phyloP scores from a whole-genome alignment of 2,113 vertebrate species.

The Ellobius talpinus region DNA sequence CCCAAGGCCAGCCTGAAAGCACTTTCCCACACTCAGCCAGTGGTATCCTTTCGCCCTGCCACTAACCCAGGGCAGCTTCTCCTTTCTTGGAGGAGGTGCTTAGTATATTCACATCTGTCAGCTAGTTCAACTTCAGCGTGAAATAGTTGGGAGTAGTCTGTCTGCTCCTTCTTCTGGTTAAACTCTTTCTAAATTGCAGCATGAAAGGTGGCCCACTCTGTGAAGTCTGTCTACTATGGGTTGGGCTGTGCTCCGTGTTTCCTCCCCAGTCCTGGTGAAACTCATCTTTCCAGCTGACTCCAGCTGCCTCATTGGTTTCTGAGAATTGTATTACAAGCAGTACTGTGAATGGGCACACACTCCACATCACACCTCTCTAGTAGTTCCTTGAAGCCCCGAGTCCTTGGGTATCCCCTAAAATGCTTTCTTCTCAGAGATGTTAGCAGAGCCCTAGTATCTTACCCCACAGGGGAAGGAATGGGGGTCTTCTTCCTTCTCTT shows the following conservation, averaged over 20 bases:
- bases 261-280: not conserved
- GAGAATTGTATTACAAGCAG: conserved; percentile 28
- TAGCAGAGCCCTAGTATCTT: not conserved
- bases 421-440: not conserved
- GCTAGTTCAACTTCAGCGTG: not conserved
- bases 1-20: conserved; percentile 31
- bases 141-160: not conserved
- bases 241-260: not conserved
- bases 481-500: not conserved
- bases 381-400: not conserved
- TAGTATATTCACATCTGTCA: conserved; percentile 16
- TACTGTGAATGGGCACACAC: not conserved
- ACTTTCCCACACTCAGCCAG: conserved; percentile 54
- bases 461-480: not conserved
- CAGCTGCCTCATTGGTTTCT: conserved; percentile 5
- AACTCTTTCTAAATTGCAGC: conserved; percentile 19
- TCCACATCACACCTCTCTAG: not conserved
- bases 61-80: not conserved
- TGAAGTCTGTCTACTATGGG: not conserved
- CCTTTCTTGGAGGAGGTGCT: conserved; percentile 2
- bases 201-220: not conserved
- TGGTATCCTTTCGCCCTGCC: not conserved
- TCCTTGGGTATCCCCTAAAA: not conserved
- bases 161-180: not conserved
- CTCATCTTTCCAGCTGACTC: not conserved